Evolutionary conservation across 2,888 invertebrate species (phyloP), one percentile per base, ranked within the genome.

Genomic region (Platerodrilus igneus): DNA sequence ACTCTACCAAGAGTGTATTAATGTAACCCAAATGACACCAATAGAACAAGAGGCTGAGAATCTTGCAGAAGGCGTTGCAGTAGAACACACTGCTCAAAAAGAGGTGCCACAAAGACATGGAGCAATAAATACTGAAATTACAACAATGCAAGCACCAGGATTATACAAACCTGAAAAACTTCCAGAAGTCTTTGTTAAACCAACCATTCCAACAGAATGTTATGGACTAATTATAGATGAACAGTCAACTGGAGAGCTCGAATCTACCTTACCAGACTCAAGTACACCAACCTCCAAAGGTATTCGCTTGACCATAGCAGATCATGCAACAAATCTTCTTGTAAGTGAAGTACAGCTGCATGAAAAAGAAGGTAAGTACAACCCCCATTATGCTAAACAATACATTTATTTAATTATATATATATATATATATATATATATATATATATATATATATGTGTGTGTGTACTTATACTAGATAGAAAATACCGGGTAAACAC

Each of bases 191-290:
- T 34, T 52, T 53, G 41, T 68, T 59, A 56, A 57, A 21, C 55
- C 53, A 32, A 51, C 61, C 39, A 50, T 62, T 26, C 51, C 61
- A 10, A 20, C 19, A 9, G 50, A 41, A 35, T 64, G 67, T 32
- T 70, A 72, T 52, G 69, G 75, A 47, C 52, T 76, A 28, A 63
- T 74, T 33, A 63, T 76, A 37, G 73, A 71, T 31, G 74, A 75
- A 55, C 62, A 67, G 47, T 62, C 67, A 44, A 65, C 70, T 51
- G 72, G 67, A 51, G 72, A 73, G 64, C 59, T 70, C 30, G 72
- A 70, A 64, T 60, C 67, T 56, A 58, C 69, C 40, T 56, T 69
- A 50, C 62, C 62, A 37, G 65, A 68, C 48, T 51, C 62, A 41
- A 59, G 67, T 43, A 63, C 64, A 53, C 70, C 70, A 45, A 57